Conservation (phyloP, 2,113 vertebrate species). For the Odocoileus virginianus region DNA sequence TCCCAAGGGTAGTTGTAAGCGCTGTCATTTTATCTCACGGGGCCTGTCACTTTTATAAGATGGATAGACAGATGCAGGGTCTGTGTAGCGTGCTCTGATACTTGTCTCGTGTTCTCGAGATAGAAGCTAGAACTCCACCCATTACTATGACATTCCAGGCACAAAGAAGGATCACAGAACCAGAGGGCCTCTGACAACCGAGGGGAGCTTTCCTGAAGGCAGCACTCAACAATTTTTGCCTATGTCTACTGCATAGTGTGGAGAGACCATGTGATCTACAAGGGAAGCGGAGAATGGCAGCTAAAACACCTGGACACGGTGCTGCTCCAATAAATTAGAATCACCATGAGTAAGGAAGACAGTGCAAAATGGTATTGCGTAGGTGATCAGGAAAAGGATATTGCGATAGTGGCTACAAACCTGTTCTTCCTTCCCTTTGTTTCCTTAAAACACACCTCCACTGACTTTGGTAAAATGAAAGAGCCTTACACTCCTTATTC, state of each 20-base stretch:
- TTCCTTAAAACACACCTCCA: background rate
- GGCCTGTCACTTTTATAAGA: background rate
- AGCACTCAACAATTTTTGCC: background rate
- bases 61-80: background rate
- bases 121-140: background rate
- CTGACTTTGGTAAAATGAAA: background rate
- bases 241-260: background rate
- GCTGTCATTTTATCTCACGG: conserved; percentile 25
- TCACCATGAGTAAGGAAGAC: background rate
- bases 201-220: background rate
- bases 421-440: background rate
- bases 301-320: background rate
- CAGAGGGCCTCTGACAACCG: background rate
- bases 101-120: background rate
- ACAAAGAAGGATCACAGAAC: background rate
- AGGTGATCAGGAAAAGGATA: background rate
- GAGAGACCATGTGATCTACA: background rate
- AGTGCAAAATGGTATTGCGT: background rate
- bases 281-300: background rate
- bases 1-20: background rate
- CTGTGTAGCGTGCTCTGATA: background rate
- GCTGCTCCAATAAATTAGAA: background rate
- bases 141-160: background rate
- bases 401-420: background rate
- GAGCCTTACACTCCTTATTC: background rate